phyloP scores from a whole-genome alignment of 2,113 vertebrate species.

The Crotalus horridus region DNA sequence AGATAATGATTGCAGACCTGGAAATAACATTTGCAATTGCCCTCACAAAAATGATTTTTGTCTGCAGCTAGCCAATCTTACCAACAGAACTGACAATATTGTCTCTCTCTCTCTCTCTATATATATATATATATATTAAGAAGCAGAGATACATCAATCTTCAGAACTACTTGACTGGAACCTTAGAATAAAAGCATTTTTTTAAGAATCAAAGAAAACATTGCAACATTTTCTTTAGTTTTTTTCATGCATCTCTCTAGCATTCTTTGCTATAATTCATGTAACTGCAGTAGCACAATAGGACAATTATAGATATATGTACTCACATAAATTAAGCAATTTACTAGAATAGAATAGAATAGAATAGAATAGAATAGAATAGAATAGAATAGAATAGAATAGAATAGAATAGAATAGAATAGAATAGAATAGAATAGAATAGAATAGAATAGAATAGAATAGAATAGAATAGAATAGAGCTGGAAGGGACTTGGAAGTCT shows the following conservation, averaged over 20 bases:
- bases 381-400: too few species aligned
- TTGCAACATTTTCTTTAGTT: background rate
- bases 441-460: too few species aligned
- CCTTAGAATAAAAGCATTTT: background rate
- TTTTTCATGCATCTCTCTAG: background rate
- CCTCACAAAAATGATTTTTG: conserved; percentile 1
- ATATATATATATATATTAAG: background rate
- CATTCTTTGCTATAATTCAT: background rate
- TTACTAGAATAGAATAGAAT: background rate
- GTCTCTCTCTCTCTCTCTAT: background rate
- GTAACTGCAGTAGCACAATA: background rate
- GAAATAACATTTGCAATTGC: background rate
- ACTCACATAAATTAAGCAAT: background rate
- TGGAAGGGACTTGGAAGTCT: too few species aligned
- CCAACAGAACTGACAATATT: background rate
- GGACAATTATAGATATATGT: background rate
- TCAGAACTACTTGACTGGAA: background rate
- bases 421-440: too few species aligned
- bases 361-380: too few species aligned
- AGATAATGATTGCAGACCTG: background rate
- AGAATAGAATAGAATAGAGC: too few species aligned
- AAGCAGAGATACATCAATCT: background rate
- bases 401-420: too few species aligned
- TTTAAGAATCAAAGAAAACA: background rate
- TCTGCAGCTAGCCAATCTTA: background rate